These are phyloP conservation scores for Amphimedon queenslandica DNA, from an alignment of 37 sponge, comb jelly and placozoan genomes.

Conservation along the genomic window DNA sequence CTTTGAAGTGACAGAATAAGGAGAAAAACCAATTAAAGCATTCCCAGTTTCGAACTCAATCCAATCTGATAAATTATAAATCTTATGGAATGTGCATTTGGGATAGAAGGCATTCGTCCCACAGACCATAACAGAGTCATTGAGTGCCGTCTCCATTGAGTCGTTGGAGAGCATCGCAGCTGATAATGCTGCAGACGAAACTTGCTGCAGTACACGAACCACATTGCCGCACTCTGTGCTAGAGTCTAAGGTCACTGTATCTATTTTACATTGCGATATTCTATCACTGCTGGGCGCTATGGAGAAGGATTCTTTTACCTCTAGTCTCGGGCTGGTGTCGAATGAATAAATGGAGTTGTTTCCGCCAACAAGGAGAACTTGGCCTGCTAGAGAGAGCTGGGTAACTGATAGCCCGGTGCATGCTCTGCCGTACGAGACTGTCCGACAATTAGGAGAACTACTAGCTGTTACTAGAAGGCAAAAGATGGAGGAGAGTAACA, in stretches of 20 bases:
- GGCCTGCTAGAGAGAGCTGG: background rate
- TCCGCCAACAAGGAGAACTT: background rate
- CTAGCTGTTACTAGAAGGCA: background rate
- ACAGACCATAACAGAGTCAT: conserved; percentile 31
- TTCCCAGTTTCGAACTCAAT: conserved; percentile 11
- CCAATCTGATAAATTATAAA: conserved; percentile 3
- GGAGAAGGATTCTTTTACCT: background rate
- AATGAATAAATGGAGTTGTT: background rate
- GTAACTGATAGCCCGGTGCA: background rate
- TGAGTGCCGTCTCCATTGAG: background rate
- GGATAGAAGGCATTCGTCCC: conserved; percentile 52
- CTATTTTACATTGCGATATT: background rate
- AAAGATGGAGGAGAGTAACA: no score
- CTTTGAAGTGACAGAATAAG: conserved; percentile 1
- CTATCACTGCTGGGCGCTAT: background rate
- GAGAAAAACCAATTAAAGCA: conserved; percentile 20
- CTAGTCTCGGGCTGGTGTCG: background rate
- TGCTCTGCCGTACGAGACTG: background rate
- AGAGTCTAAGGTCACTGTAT: no score
- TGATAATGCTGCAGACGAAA: background rate
- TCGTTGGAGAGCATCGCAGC: background rate
- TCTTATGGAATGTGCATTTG: conserved; percentile 33
- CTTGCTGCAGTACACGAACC: conserved; percentile 18
- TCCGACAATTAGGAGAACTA: background rate
- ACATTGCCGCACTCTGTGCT: conserved; percentile 22